These are phyloP conservation scores for Eurois occulta DNA, from an alignment of 2,888 invertebrate genomes.

Conservation along the genomic window DNA sequence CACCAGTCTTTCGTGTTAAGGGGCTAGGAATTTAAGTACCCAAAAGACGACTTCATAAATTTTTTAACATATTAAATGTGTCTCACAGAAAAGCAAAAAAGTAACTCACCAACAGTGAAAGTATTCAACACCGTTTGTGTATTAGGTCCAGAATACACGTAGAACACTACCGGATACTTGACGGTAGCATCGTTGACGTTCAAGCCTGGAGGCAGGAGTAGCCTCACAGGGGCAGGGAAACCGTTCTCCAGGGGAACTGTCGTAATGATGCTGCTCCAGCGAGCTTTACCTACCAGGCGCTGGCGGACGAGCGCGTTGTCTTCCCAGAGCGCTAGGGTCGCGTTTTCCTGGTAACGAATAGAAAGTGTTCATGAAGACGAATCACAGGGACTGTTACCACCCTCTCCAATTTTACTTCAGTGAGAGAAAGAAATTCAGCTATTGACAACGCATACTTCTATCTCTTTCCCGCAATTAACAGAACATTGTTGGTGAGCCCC, in stretches of 20 bases:
- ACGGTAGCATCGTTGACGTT: conserved; percentile 88
- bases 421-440: neutral
- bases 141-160: conserved; percentile 96
- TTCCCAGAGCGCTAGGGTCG: conserved; percentile 87
- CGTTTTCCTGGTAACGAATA: neutral
- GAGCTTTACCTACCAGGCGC: conserved; percentile 85
- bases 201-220: conserved; percentile 92
- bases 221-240: conserved; percentile 91
- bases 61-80: neutral
- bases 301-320: conserved; percentile 89
- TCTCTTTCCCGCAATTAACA: neutral
- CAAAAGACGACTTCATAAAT: neutral
- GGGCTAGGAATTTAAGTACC: neutral
- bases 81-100: neutral
- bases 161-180: conserved; percentile 93
- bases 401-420: neutral
- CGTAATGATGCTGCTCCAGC: conserved; percentile 89
- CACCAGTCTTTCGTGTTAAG: neutral
- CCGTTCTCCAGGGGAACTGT: conserved; percentile 90
- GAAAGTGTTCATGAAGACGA: too few species aligned
- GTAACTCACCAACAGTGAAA: conserved; percentile 90
- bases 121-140: conserved; percentile 93
- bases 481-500: neutral
- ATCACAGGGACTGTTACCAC: neutral
- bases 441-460: neutral